phyloP scores from a whole-genome alignment of 2,113 vertebrate species.

The Hucho hucho region DNA sequence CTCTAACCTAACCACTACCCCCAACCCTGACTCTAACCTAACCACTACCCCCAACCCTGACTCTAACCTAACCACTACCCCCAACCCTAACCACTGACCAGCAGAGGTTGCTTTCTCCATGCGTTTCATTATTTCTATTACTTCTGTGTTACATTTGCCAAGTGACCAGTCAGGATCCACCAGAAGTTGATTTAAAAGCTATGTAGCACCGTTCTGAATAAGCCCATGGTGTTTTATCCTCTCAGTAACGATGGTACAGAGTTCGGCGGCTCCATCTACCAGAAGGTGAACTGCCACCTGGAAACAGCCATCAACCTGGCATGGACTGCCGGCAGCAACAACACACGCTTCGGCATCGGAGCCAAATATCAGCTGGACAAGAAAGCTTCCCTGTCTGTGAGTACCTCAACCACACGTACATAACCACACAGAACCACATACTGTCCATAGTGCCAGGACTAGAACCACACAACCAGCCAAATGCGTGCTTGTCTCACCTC shows the following conservation, averaged over 20 bases:
- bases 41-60: too few relatives aligned
- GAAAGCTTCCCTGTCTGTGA: constrained; percentile 85
- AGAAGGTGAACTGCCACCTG: constrained; percentile 85
- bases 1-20: too few relatives aligned
- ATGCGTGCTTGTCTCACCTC: background rate
- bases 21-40: too few relatives aligned
- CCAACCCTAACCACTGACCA: too few relatives aligned
- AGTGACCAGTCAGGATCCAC: too few relatives aligned
- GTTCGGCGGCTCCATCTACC: constrained; percentile 95
- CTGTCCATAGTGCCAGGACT: too few relatives aligned
- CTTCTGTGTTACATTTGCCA: too few relatives aligned
- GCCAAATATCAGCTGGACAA: constrained; percentile 91
- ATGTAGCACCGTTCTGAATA: too few relatives aligned
- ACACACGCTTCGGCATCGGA: constrained; percentile 92
- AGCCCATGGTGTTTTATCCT: constrained; percentile 8
- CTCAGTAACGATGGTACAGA: constrained; percentile 93
- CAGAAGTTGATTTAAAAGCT: too few relatives aligned
- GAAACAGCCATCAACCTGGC: constrained; percentile 91
- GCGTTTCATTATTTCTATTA: too few relatives aligned
- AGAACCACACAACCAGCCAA: background rate
- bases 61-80: too few relatives aligned
- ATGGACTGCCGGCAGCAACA: constrained; percentile 98
- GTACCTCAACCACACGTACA: constrained; percentile 35
- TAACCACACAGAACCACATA: background rate
- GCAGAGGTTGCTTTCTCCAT: too few relatives aligned